Evolutionary conservation across 2,888 invertebrate genomes (phyloP), one percentile per base, ranked within the genome.

Genomic region (Xiphydria camelus): DNA sequence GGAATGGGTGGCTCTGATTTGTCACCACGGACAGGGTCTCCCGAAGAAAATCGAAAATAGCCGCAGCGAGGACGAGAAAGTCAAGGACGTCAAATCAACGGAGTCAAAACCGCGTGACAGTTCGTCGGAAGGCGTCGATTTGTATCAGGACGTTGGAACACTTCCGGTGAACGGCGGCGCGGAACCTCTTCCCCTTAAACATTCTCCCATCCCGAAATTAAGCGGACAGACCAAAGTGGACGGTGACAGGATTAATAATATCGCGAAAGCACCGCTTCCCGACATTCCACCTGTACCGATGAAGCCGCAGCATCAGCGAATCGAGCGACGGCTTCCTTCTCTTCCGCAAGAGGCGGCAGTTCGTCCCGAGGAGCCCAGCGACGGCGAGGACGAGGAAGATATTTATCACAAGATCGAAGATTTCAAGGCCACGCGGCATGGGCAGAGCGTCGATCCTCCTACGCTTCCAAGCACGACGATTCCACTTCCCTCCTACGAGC

Each of bases 341-440:
- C 33, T 67, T 7, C 70, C 70, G 1, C 45, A 48, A 6, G 57
- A 50, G 12, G 39, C 40, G 25, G 14, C 20, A 35, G 12, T 12
- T 1, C 3, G 37, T 3, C 19, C 46, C 0, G 41, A 4, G 3
- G 38, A 2, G 17, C 47, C 54, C 4, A 53, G 45, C 39, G 61
- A 60, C n/a, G 35, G 46, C 0, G 35, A 46, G 15, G 57, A 62
- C 9, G 66, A 66, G 17, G 70, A 73, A 2, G 70, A 72, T 4
- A 63, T 73, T 42, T 74, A 74, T 38, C 64, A 74, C 18, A 65
- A 57, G 18, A 73, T 75, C 26, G 72, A 75, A 23, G 74, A 75
- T 17, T 41, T 70, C 10, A 48, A 47, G 3, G 56, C 63, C n/a
- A n/a, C n/a, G n/a, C n/a, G n/a, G n/a, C n/a, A n/a, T n/a, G n/a